These are phyloP conservation scores for Mesopsocus fuscifrons DNA, from an alignment of 2,888 invertebrate species.

Conservation along the genomic window DNA sequence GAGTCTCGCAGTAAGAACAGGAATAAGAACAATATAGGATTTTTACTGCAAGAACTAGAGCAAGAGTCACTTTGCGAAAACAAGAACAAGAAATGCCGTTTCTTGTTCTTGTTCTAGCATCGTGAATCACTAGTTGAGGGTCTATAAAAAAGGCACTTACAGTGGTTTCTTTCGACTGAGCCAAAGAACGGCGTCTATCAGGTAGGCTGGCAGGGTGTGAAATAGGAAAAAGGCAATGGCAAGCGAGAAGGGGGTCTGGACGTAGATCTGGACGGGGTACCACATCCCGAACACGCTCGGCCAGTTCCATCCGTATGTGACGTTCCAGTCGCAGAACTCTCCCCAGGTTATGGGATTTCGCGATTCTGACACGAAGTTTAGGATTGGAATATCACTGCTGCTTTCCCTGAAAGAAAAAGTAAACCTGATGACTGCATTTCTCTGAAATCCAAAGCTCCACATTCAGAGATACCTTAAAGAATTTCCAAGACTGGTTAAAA, in stretches of 20 bases:
- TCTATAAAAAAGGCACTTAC: no score
- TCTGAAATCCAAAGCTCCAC: no score
- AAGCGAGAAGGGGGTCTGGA: slow-evolving; percentile 14
- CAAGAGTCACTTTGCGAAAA: no score
- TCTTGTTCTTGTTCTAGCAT: no score
- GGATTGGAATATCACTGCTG: slow-evolving; percentile 41
- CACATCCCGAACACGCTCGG: slow-evolving; percentile 36
- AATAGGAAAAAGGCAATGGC: slow-evolving; percentile 15
- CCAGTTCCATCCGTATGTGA: slow-evolving; percentile 30
- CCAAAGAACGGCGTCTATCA: slow-evolving; percentile 16
- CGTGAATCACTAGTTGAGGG: no score
- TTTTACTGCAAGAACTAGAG: no score
- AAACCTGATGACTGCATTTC: no score
- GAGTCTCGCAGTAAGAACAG: no score
- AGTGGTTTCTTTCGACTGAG: slow-evolving; percentile 16
- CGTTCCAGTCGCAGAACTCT: slow-evolving; percentile 34
- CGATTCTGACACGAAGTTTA: slow-evolving; percentile 71
- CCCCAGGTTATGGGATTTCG: slow-evolving; percentile 72
- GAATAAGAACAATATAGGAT: no score
- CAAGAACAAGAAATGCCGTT: no score
- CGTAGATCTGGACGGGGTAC: slow-evolving; percentile 17
- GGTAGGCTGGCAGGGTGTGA: slow-evolving; percentile 18
- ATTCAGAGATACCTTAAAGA: no score
- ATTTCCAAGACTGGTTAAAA: no score
- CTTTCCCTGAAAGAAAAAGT: slow-evolving; percentile 16